Evolutionary conservation across 2,113 vertebrate genomes (phyloP).

Genomic region (Trogon surrucura): DNA sequence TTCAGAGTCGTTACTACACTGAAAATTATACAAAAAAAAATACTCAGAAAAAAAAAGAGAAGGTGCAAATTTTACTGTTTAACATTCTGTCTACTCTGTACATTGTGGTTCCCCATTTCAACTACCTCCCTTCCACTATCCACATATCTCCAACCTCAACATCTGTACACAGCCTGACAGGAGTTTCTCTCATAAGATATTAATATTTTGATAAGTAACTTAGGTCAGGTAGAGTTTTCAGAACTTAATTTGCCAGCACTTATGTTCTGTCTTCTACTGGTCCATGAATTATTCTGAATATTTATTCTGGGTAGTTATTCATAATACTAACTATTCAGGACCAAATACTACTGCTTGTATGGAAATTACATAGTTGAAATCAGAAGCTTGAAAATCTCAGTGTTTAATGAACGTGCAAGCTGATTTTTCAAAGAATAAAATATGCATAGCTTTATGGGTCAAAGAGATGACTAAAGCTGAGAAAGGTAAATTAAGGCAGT

Average conservation of each 20-base stretch:
- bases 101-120: neutral
- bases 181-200: neutral
- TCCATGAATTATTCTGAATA: neutral
- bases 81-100: neutral
- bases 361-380: neutral
- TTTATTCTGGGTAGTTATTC: neutral
- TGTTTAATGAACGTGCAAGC: neutral
- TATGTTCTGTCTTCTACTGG: neutral
- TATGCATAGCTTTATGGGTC: neutral
- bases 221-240: neutral
- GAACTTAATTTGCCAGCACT: neutral
- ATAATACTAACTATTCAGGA: neutral
- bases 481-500: neutral
- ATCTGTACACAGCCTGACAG: neutral
- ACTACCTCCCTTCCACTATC: neutral
- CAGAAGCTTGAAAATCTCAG: neutral
- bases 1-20: neutral
- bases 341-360: neutral
- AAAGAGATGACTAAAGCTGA: slow-evolving; percentile 5
- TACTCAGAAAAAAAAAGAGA: neutral
- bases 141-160: neutral
- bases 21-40: neutral
- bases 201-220: neutral
- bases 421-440: slow-evolving; percentile 19
- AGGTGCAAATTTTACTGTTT: neutral